These are phyloP conservation scores for Cistogaster globosa DNA, from an alignment of 2,888 invertebrate species.

Conservation along the genomic window DNA sequence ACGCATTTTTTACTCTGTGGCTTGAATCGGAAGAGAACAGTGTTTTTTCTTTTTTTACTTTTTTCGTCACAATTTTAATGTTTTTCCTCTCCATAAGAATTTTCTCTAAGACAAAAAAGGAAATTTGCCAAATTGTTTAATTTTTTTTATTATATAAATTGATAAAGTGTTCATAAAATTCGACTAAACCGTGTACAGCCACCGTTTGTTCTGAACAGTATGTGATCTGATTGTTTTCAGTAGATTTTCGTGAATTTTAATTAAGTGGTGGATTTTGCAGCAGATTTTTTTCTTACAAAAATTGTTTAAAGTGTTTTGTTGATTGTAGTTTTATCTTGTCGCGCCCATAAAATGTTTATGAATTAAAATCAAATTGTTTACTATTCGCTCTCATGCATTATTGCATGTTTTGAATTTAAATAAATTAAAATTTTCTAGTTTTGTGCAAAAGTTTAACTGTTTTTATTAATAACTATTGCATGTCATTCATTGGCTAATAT, in stretches of 20 bases:
- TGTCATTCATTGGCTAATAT: slow-evolving; percentile 34
- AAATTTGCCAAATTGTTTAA: no score
- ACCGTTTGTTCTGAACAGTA: no score
- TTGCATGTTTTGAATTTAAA: slow-evolving; percentile 45
- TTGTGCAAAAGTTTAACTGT: slow-evolving; percentile 24
- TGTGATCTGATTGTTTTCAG: no score
- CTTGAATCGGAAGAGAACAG: no score
- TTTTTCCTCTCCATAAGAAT: no score
- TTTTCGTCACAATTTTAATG: no score
- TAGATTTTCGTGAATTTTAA: not conserved
- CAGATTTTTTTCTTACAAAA: not conserved
- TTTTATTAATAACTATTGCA: slow-evolving; percentile 44
- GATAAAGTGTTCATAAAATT: no score
- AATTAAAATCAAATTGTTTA: slow-evolving; percentile 65
- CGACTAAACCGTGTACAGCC: no score
- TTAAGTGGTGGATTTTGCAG: slow-evolving; percentile 27
- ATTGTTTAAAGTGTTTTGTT: slow-evolving; percentile 29
- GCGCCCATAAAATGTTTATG: slow-evolving; percentile 67
- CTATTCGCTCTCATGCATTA: slow-evolving; percentile 50
- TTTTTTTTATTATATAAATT: no score
- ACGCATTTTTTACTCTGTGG: no score
- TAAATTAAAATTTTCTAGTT: slow-evolving; percentile 25
- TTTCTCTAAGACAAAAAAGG: no score
- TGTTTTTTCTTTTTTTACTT: no score
- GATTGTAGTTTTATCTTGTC: slow-evolving; percentile 56